Evolutionary conservation across 2,113 vertebrate species (phyloP), one percentile per base, ranked within the genome.

Genomic region (Clinocottus analis): DNA sequence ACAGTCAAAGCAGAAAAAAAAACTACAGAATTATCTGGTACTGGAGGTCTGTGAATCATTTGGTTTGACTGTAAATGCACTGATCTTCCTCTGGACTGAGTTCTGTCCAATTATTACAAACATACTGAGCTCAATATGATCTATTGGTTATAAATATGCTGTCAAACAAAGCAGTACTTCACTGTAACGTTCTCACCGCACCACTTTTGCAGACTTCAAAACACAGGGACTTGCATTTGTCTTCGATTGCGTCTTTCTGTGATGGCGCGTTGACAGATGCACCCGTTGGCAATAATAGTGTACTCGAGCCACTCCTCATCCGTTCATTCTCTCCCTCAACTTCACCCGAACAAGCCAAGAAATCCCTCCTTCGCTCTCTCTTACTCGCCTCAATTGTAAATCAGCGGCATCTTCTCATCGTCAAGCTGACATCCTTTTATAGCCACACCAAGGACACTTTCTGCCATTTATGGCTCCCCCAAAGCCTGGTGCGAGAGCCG

Each of bases 391-490:
- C 70, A 79, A 72, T 77, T 51, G 0, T 89, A 89, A 93, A 92
- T 93, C 77, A 87, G 63, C 13, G 3, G 47, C 43, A 80, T 79
- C 77, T 83, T 85, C 86, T 79, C 67, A 27, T 78, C 23, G 70
- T 72, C 58, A 68, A 47, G 74, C 81, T 41, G 65, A 27, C 70
- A 19, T 89, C 92, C 94, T 94, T 95, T 95, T 94, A 94, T 92
- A 93, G 93, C 85, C 91, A 87, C 80, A 80, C 59, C 80, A 85
- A 86, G 72, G 86, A 91, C 92, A 90, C 87, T 90, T 93, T 92
- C 90, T 93, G 87, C 94, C 94, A 94, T 95, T 91, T 95, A 94
- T 90, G 93, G 91, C 88, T 90, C 60, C 83, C 72, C 35, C 63
- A 68, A 84, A 31, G 70, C 53, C 43, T 72, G 3, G 43, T 62